Evolutionary conservation across 2,797 vertebrate genomes (phyloP), one percentile per base, ranked within the genome.

Genomic region (Artibeus jamaicensis): DNA sequence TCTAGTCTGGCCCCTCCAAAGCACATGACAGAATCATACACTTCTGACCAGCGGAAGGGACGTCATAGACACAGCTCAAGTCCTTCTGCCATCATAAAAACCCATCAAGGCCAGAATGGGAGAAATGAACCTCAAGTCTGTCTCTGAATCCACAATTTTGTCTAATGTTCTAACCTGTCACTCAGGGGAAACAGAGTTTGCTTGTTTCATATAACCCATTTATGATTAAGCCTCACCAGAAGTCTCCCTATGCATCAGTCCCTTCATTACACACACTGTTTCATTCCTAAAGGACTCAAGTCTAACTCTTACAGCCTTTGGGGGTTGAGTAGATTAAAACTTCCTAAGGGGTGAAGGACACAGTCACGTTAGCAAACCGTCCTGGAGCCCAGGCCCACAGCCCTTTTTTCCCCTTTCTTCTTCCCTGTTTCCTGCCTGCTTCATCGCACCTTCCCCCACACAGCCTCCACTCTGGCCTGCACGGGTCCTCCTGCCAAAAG

Each of bases 1-100:
- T 95, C 93, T 68, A 92, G 89, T 74, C 84, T 96, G 87, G 68
- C 91, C 73, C 94, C 85, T 77, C 44, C 55, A 39, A 73, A 34
- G 5, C 18, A 18, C 11, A 73, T 3, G 74, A 48, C 0, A 70
- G 42, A 96, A 84, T 48, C 65, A 26, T 5, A 29, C 2, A 70
- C 44, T 78, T 88, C 48, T 78, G n/a, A 91, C 93, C 90, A 78
- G 24, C 34, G n/a, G 53, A 67, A 76, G 10, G n/a, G 50, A 68
- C 22, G 39, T 55, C 24, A 22, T 0, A 48, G 55, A 55, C 21
- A 8, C n/a, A 78, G 46, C 10, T 74, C 37, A 73, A 55, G 29
- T 50, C 42, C 46, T 15, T 57, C 81, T 44, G 81, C 21, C 46
- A 32, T 81, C 26, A 9, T n/a, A 76, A 93, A 96, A 83, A 71